These are phyloP conservation scores for Halictus quadricinctus DNA, from an alignment of 2,888 invertebrate genomes.

Conservation along the genomic window DNA sequence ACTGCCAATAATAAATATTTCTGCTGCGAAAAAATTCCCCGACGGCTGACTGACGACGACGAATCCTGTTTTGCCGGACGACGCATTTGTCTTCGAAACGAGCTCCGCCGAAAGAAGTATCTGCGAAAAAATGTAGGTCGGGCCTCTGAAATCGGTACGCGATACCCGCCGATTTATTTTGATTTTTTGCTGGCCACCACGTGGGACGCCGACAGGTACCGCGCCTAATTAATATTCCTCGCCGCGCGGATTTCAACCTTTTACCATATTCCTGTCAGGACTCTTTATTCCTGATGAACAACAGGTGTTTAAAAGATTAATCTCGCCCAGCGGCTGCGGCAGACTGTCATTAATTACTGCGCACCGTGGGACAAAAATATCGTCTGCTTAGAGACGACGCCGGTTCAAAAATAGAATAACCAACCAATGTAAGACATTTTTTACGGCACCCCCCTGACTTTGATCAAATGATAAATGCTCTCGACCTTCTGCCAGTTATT, in stretches of 20 bases:
- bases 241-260: not conserved
- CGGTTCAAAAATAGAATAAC: not conserved
- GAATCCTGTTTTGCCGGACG: not conserved
- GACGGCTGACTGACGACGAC: not conserved
- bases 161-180: not conserved
- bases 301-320: slow-evolving; percentile 10
- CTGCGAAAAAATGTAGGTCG: not conserved
- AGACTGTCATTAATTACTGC: not conserved
- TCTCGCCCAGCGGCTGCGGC: not conserved
- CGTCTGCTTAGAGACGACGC: not conserved
- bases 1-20: slow-evolving; percentile 61
- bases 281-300: slow-evolving; percentile 5
- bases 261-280: not conserved
- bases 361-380: not conserved
- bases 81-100: slow-evolving; percentile 15
- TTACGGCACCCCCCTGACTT: not conserved
- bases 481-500: not conserved
- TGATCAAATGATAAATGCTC: not conserved
- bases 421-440: not conserved
- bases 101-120: not conserved
- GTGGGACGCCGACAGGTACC: not conserved
- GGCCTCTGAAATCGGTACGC: not conserved
- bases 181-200: not conserved
- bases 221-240: slow-evolving; percentile 6
- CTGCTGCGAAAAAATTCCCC: slow-evolving; percentile 10